Evolutionary conservation across 2,888 invertebrate genomes (phyloP).

Genomic region (Melipona bicolor): DNA sequence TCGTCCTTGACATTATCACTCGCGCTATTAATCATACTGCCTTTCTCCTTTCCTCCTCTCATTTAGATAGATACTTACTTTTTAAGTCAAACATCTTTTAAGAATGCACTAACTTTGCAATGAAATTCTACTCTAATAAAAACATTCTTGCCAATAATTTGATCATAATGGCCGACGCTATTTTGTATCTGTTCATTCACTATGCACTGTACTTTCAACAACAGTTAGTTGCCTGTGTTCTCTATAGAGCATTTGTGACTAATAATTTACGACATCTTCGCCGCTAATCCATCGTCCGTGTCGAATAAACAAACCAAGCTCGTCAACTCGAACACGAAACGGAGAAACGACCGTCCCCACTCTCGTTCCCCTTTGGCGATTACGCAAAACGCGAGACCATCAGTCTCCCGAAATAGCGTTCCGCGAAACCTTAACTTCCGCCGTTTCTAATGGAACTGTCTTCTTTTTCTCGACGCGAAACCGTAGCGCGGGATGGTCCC

Average conservation of each 20-base stretch:
- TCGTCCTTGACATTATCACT: too few relatives aligned
- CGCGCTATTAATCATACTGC: too few relatives aligned
- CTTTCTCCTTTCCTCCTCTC: too few relatives aligned
- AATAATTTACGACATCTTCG: too few relatives aligned
- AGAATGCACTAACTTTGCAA: not conserved
- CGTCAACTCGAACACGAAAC: not conserved
- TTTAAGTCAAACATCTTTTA: too few relatives aligned
- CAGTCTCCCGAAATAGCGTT: constrained; percentile 25
- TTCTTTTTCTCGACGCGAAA: constrained; percentile 15
- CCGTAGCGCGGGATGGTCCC: constrained; percentile 19
- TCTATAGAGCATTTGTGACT: too few relatives aligned
- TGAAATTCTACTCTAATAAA: not conserved
- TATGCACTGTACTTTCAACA: too few relatives aligned
- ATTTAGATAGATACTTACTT: too few relatives aligned
- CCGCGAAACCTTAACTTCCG: constrained; percentile 32
- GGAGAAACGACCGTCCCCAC: not conserved
- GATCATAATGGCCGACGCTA: too few relatives aligned
- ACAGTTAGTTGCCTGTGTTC: too few relatives aligned
- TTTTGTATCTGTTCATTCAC: too few relatives aligned
- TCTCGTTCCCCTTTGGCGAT: not conserved
- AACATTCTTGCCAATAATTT: not conserved
- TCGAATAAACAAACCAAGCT: not conserved
- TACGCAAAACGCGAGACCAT: constrained; percentile 40
- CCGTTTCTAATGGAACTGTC: constrained; percentile 50
- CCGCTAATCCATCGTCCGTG: not conserved